phyloP scores from a whole-genome alignment of 2,797 vertebrate species.

The Esox lucius region DNA sequence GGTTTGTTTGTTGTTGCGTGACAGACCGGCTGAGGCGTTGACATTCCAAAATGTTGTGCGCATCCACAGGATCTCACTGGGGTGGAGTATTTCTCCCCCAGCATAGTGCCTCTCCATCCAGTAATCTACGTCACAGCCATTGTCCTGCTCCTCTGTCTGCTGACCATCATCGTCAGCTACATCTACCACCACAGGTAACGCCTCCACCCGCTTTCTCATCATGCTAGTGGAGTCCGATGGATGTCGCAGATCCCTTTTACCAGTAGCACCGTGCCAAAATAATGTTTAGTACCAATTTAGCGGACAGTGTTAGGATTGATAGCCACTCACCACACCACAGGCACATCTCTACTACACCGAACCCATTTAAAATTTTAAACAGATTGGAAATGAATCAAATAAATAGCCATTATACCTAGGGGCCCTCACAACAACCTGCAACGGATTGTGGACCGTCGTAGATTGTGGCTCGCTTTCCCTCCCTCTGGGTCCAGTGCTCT shows the following conservation, averaged over 20 bases:
- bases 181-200: slow-evolving; percentile 90
- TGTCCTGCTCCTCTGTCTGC: slow-evolving; percentile 84
- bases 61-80: slow-evolving; percentile 85
- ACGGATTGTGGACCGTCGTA: no score
- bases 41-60: slow-evolving; percentile 12
- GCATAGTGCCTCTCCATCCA: slow-evolving; percentile 85
- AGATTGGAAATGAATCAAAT: background rate
- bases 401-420: background rate
- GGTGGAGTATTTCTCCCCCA: slow-evolving; percentile 78
- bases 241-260: background rate
- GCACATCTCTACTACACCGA: background rate
- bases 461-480: no score
- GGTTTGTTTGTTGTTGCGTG: background rate
- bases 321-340: background rate
- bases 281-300: background rate
- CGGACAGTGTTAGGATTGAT: background rate
- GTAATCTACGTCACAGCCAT: slow-evolving; percentile 88
- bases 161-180: slow-evolving; percentile 87
- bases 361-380: background rate
- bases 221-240: background rate
- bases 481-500: no score
- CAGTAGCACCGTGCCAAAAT: background rate
- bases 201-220: background rate
- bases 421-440: no score
- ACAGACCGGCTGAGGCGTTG: background rate